Conservation (phyloP, 2,113 vertebrate genomes). For the Hoplias malabaricus region DNA sequence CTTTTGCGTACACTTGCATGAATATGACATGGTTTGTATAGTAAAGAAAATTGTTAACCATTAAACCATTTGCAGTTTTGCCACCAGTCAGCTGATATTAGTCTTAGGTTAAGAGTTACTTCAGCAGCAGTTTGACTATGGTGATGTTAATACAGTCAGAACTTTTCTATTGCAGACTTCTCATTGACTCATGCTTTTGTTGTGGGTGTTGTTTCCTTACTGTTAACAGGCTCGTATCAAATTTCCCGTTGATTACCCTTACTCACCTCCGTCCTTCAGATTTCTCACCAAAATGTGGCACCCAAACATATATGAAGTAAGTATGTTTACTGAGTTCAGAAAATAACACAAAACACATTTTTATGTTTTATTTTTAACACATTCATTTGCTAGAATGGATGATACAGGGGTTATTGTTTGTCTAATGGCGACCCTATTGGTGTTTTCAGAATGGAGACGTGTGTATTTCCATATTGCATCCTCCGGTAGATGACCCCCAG, state of each 20-base stretch:
- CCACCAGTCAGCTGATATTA: too few species aligned
- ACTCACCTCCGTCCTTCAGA: conserved; percentile 93
- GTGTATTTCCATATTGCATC: conserved; percentile 94
- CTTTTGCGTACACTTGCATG: too few species aligned
- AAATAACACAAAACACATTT: not conserved
- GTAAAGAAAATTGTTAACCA: too few species aligned
- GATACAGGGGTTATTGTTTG: not conserved
- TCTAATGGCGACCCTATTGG: not conserved
- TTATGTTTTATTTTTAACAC: not conserved
- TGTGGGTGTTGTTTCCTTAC: conserved; percentile 4
- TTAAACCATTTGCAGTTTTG: too few species aligned
- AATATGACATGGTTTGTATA: too few species aligned
- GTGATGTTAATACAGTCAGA: not conserved
- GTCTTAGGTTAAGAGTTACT: too few species aligned
- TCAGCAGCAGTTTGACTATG: not conserved
- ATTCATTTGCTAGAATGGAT: not conserved
- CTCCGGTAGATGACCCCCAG: conserved; percentile 91
- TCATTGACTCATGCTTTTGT: not conserved
- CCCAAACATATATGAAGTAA: conserved; percentile 96
- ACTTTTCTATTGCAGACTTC: not conserved
- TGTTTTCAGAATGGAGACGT: conserved; percentile 85
- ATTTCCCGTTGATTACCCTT: conserved; percentile 94
- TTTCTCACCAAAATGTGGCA: conserved; percentile 99
- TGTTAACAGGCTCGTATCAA: conserved; percentile 85
- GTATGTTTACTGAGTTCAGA: not conserved